Evolutionary conservation across 2,113 vertebrate species (phyloP).

Genomic region (Pomatostomus ruficeps): DNA sequence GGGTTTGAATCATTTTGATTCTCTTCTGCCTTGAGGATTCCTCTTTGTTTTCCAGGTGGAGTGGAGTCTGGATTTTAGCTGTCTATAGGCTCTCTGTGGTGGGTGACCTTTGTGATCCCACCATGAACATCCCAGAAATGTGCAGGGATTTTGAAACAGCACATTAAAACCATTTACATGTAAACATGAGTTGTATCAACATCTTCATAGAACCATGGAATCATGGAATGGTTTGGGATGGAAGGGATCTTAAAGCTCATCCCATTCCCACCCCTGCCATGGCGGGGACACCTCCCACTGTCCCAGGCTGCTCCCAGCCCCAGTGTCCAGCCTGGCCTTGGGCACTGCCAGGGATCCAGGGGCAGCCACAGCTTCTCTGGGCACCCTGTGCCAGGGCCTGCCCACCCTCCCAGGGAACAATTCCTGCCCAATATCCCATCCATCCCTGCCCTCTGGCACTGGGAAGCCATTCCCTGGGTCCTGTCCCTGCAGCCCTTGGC

Average conservation of each 20-base stretch:
- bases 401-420: not conserved
- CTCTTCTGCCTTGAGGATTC: not conserved
- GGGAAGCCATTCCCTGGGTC: not conserved
- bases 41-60: not conserved
- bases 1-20: not conserved
- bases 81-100: not conserved
- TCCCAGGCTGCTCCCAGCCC: not conserved
- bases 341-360: not conserved
- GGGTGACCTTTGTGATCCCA: not conserved
- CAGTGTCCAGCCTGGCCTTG: not conserved
- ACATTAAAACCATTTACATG: not conserved
- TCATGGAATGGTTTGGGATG: not conserved
- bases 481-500: not conserved
- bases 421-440: not conserved
- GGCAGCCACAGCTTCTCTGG: not conserved
- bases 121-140: not conserved
- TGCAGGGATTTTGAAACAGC: not conserved
- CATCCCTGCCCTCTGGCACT: not conserved
- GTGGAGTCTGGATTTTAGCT: not conserved
- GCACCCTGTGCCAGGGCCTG: not conserved
- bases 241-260: fast-evolving
- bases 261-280: fast-evolving
- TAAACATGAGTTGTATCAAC: no score
- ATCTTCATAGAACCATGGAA: not conserved
- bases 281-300: fast-evolving